These are phyloP conservation scores for Xerus inauris DNA, from an alignment of 2,113 vertebrate species.

Conservation along the genomic window DNA sequence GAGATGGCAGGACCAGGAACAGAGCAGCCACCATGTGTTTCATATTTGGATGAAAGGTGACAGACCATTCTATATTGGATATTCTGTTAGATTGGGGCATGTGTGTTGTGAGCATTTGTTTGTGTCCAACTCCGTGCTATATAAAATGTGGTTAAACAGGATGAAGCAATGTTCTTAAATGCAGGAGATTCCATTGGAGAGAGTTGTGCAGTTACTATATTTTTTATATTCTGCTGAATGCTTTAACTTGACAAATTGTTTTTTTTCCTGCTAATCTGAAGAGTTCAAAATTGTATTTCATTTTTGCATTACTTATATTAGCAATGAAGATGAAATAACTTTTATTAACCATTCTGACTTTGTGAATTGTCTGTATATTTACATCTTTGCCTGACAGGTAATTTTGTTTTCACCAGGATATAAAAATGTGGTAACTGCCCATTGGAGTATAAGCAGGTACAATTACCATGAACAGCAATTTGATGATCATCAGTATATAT, in stretches of 20 bases:
- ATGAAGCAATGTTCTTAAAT: neutral
- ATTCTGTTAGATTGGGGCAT: neutral
- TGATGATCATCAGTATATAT: neutral
- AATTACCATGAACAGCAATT: neutral
- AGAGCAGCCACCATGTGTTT: neutral
- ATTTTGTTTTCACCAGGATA: too few relatives aligned
- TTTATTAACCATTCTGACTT: too few relatives aligned
- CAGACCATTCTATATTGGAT: neutral
- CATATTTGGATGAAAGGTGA: neutral
- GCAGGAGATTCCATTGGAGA: neutral
- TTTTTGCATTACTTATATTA: too few relatives aligned
- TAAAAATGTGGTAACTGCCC: neutral
- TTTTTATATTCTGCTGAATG: too few relatives aligned
- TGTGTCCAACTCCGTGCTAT: rapidly evolving
- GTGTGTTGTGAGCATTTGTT: neutral
- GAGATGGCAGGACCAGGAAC: neutral
- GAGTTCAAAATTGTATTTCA: too few relatives aligned
- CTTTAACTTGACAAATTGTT: too few relatives aligned
- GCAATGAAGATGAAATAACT: too few relatives aligned
- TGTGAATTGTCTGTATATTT: too few relatives aligned
- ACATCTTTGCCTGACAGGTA: too few relatives aligned
- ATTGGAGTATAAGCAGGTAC: neutral
- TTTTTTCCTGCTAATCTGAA: too few relatives aligned
- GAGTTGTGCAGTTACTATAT: neutral
- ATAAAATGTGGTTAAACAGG: neutral